Evolutionary conservation across 2,888 invertebrate genomes (phyloP), one percentile per base, ranked within the genome.

Genomic region (Urechis unicinctus): DNA sequence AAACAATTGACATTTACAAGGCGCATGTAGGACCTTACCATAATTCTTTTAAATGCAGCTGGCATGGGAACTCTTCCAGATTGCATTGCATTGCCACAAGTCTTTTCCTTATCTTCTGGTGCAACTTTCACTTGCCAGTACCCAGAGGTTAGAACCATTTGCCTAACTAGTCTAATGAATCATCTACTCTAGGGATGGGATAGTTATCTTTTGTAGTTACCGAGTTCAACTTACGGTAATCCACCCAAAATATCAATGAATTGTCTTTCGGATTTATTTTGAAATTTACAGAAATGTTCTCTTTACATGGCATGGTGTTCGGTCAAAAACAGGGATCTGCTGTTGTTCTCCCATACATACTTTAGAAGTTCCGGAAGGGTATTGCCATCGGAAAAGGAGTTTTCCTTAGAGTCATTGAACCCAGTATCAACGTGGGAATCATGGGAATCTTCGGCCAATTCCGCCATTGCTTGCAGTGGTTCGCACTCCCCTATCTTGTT

Each of bases 81-180:
- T 13, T 52, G 43, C 24, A 56, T 36, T 5, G 42, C 43, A 3
- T n/a, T 44, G 45, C 52, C 56, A 3, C 52, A 56, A 3, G 59
- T 59, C 41, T 59, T 53, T 5, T 29, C 22, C 26, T 36, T 44
- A 28, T 52, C 52, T 9, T 31, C 45, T 13, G 46, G 24, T 13
- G 28, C 25, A 2, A 59, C 22, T 6, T 54, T 60, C 1, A 67
- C 58, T 45, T 68, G 68, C 63, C 62, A 66, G 50, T 66, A 66
- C 6, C 64, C 64, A 17, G 49, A 46, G 6, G 41, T 51, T 13
- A 65, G 47, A 51, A 68, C 66, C 9, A 67, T 1, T 65, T 66
- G 9, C 60, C 22, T n/a, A 66, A 47, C 6, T 53, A 36, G 43
- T 60, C 63, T 2, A 68, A 44, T 25, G 52, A 49, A 3, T 53